Conservation (phyloP, 1,140 invertebrate species). For the Plodia interpunctella region DNA sequence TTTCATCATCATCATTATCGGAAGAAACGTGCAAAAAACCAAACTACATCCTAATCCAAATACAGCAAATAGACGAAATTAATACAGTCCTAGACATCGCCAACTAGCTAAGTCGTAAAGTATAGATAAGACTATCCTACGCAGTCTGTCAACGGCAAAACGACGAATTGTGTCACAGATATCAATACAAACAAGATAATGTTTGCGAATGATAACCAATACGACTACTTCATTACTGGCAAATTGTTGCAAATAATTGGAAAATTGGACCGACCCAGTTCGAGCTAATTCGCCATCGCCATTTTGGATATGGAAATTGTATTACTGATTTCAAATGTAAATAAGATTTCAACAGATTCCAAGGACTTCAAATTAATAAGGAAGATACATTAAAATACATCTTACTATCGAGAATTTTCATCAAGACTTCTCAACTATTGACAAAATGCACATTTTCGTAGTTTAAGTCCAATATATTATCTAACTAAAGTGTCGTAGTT, state of each 20-base stretch:
- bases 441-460: too few relatives aligned
- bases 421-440: too few relatives aligned
- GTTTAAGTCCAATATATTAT: too few relatives aligned
- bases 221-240: neutral
- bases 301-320: neutral
- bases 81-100: too few relatives aligned
- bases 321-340: neutral
- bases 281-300: neutral
- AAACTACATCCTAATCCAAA: too few relatives aligned
- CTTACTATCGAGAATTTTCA: too few relatives aligned
- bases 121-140: neutral
- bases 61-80: too few relatives aligned
- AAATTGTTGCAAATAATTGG: neutral
- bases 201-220: neutral
- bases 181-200: slow-evolving; percentile 2
- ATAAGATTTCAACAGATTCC: neutral
- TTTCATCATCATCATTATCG: too few relatives aligned
- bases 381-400: too few relatives aligned
- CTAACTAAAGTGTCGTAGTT: too few relatives aligned
- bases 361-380: neutral
- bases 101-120: too few relatives aligned
- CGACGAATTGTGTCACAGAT: neutral
- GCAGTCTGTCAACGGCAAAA: neutral
- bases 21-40: too few relatives aligned
- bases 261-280: neutral